These are phyloP conservation scores for Apamea anceps DNA, from an alignment of 2,888 invertebrate species.

Conservation along the genomic window DNA sequence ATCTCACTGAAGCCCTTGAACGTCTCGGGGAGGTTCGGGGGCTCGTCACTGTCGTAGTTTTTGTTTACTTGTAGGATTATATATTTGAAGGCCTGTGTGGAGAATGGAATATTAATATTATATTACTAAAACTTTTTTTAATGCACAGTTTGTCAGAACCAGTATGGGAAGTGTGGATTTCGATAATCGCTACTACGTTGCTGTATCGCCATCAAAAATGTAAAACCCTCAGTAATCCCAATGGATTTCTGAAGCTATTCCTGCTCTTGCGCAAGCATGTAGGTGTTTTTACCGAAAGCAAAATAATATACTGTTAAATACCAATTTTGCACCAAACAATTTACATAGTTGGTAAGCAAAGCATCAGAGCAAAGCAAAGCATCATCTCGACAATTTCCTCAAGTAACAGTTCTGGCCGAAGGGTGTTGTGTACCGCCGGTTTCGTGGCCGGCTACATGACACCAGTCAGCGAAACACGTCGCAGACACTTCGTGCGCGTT, in stretches of 20 bases:
- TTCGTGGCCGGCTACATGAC: too few species aligned
- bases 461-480: too few species aligned
- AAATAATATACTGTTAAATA: neutral
- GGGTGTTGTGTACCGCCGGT: too few species aligned
- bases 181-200: neutral
- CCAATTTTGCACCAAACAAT: too few species aligned
- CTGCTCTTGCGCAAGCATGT: neutral
- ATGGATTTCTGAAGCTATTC: neutral
- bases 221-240: neutral
- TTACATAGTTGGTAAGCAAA: too few species aligned
- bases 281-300: neutral
- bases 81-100: conserved; percentile 85
- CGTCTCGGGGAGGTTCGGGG: conserved; percentile 86
- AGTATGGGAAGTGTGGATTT: neutral
- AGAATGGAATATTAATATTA: neutral
- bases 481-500: too few species aligned
- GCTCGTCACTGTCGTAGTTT: conserved; percentile 83
- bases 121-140: neutral
- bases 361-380: too few species aligned
- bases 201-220: neutral
- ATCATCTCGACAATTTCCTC: too few species aligned
- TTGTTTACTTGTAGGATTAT: conserved; percentile 89
- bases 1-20: conserved; percentile 87
- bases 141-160: neutral
- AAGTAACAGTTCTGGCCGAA: too few species aligned